Base-by-base conservation (phyloP, 2,113 vertebrate genomes). In the Spea bombifrons region DNA sequence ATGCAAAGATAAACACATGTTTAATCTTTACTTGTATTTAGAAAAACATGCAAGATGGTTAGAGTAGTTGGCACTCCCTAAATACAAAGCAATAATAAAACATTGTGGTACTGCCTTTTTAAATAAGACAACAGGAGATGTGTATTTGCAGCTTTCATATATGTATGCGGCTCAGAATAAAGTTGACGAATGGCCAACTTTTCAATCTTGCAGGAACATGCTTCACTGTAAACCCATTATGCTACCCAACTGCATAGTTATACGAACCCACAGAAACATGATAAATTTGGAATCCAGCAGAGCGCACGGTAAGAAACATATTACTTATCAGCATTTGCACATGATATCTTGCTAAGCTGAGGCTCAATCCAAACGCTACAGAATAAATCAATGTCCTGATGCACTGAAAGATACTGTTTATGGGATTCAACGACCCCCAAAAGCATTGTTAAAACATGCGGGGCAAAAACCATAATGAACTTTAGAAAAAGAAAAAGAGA, bases 281-380 rank as follows among this genome's bases (percentile, higher is more conserved):
- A 85, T 46, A 73, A 83, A 86, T 57, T 0, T n/a, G 63, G 81
- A 83, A 84, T 78, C 76, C 82, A 59, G 52, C 83, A 81, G 76
- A 16, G 43, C 61, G 52, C 0, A 30, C 73, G 69, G 73, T 69
- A 66, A 80, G 76, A 83, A 79, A 80, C 46, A 3, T 5, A 84
- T 82, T 74, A 81, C 75, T 82, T 76, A 49, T 80, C 75, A 84
- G 72, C 43, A 66, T 0, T 0, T 83, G 78, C 44, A 3, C 5
- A 50, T 72, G 64, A 66, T 75, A 77, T 82, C 73, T 73, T 66
- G 80, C 13, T 44, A 80, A 80, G 73, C 15, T 83, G 68, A 48
- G 73, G 73, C 74, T 0, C 71, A 15, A 80, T 84, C 71, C 80
- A 61, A 61, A 64, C 71, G 71, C 76, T 82, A 70, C 72, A 66